Conservation (phyloP, 2,113 vertebrate species). For the Electrona antarctica region DNA sequence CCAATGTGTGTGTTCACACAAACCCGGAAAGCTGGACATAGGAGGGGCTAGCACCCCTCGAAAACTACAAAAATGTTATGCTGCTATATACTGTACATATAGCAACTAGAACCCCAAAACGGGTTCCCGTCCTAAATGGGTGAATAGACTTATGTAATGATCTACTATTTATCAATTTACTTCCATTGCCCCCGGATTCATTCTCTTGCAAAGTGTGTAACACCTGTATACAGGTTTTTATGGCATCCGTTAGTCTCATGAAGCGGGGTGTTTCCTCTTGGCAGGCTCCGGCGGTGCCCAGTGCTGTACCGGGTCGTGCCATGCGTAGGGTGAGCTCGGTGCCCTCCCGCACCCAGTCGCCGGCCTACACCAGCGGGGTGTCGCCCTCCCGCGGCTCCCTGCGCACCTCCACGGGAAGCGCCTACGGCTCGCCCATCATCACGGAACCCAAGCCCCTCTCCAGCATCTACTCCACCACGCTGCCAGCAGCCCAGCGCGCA, state of each 20-base stretch:
- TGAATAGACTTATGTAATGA: slow-evolving; percentile 38
- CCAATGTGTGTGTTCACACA: not conserved
- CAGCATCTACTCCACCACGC: slow-evolving; percentile 85
- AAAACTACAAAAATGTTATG: slow-evolving; percentile 26
- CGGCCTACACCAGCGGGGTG: slow-evolving; percentile 85
- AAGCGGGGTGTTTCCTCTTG: not conserved
- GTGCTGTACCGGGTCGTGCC: slow-evolving; percentile 77
- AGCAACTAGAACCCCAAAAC: no score
- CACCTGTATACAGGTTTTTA: slow-evolving; percentile 19
- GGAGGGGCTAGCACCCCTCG: not conserved
- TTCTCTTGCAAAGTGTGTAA: not conserved
- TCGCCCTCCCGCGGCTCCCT: slow-evolving; percentile 92
- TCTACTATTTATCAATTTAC: slow-evolving; percentile 20
- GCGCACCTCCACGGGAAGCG: slow-evolving; percentile 85
- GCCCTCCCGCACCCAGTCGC: slow-evolving; percentile 94
- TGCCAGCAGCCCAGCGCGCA: slow-evolving; percentile 85
- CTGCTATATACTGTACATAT: no score
- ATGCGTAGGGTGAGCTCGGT: slow-evolving; percentile 96
- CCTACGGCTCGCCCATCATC: slow-evolving; percentile 86
- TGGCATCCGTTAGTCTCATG: not conserved
- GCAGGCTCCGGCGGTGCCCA: slow-evolving; percentile 75
- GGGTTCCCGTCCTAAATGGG: slow-evolving; percentile 1
- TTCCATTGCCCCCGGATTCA: slow-evolving; percentile 1
- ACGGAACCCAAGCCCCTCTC: slow-evolving; percentile 85
- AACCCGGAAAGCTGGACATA: not conserved